Evolutionary conservation across 2,888 invertebrate species (phyloP).

Genomic region (Nudaria mundana): DNA sequence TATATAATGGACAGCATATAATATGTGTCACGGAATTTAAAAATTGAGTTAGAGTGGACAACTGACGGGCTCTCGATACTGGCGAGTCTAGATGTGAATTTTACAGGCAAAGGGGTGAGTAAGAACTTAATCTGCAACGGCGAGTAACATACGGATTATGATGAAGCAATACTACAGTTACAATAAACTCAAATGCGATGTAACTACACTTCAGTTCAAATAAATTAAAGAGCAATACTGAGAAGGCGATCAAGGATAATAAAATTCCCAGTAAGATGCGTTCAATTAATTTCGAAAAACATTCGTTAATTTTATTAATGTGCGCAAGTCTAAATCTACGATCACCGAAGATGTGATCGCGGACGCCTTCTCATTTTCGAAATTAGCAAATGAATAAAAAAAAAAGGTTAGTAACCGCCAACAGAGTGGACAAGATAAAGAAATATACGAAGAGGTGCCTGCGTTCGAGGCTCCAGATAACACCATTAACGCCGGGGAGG

Average conservation of each 20-base stretch:
- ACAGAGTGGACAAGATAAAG: conserved; percentile 78
- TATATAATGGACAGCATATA: no score
- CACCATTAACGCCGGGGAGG: conserved; percentile 78
- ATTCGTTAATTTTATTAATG: conserved; percentile 80
- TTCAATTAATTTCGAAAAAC: conserved; percentile 77
- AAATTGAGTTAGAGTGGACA: no score
- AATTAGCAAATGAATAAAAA: conserved; percentile 79
- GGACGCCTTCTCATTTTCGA: conserved; percentile 77
- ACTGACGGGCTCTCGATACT: no score
- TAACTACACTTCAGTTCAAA: conserved; percentile 20
- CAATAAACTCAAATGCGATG: conserved; percentile 19
- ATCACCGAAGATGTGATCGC: conserved; percentile 71
- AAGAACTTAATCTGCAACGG: no score
- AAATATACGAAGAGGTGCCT: conserved; percentile 80
- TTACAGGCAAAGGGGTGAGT: no score
- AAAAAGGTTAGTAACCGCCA: conserved; percentile 65
- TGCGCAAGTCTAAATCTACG: conserved; percentile 71
- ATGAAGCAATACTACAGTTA: no score
- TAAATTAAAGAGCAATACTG: conserved; percentile 41
- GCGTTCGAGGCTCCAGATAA: conserved; percentile 77
- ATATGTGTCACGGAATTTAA: no score
- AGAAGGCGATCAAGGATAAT: conserved; percentile 65
- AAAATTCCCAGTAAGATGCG: conserved; percentile 60
- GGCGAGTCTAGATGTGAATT: no score
- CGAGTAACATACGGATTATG: no score